These are phyloP conservation scores for Netta rufina DNA, from an alignment of 2,797 vertebrate species.

Conservation along the genomic window DNA sequence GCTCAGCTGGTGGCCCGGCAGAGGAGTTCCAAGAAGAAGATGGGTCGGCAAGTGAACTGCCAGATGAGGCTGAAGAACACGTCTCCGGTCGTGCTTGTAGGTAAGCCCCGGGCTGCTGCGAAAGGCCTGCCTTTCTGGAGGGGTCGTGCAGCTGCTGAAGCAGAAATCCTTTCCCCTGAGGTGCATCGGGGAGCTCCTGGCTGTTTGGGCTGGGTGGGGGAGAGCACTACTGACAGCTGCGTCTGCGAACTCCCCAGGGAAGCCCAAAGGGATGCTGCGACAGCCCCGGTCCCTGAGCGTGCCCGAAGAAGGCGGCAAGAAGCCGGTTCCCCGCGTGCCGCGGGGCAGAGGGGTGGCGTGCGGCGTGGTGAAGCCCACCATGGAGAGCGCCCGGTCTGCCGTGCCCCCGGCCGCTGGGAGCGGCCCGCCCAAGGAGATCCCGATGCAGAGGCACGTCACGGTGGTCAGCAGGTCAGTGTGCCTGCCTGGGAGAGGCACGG, in stretches of 20 bases:
- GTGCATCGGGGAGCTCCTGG: not conserved
- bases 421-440: conserved; percentile 63
- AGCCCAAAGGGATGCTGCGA: conserved; percentile 84
- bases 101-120: conserved; percentile 62
- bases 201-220: not conserved
- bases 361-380: conserved; percentile 19
- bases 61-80: conserved; percentile 87
- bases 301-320: conserved; percentile 55
- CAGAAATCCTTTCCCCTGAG: not conserved
- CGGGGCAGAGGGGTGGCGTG: conserved; percentile 39
- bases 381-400: conserved; percentile 56
- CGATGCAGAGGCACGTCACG: conserved; percentile 71
- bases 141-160: not conserved
- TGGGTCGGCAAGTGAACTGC: conserved; percentile 85
- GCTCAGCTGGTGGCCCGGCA: conserved; percentile 91
- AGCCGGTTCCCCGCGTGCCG: conserved; percentile 2
- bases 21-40: conserved; percentile 84
- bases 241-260: conserved; percentile 74
- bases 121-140: not conserved
- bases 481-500: not conserved
- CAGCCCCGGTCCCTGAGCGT: conserved; percentile 80
- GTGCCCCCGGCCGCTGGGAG: conserved; percentile 58
- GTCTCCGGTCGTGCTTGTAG: conserved; percentile 79
- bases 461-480: conserved; percentile 62
- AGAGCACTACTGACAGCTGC: not conserved